Base-by-base conservation (phyloP, 2,797 vertebrate species). In the Darevskia nairensis region DNA sequence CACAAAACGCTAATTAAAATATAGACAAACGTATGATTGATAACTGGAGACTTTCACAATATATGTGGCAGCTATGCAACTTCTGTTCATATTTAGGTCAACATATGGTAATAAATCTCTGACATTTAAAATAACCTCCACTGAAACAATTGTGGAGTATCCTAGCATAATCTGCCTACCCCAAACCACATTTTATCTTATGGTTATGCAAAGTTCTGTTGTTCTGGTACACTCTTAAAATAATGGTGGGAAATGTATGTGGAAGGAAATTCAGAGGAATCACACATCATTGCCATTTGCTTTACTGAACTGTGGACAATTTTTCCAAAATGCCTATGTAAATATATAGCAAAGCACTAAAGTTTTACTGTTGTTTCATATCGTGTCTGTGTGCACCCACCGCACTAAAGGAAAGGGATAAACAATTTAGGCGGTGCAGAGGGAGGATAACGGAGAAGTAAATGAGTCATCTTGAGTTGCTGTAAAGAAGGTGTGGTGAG, bases 11-110 rank as follows among this genome's bases (percentile, higher is more conserved):
- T 69, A 82, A 69, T 21, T 82, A 27, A 39, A 27, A 84, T 55
- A 55, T 2, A 23, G 17, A 75, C 46, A 59, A 27, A 15, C 0
- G 1, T 0, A 0, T 46, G 77, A 92, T 86, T 88, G 91, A 75
- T 13, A 55, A 64, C 19, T 39, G 77, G 74, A 21, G 23, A 1
- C 55, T 66, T 91, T 55, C 0, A 0, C 0, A 1, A 50, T 84
- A 9, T 15, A 87, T 76, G 69, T 90, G 10, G 32, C 83, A 86
- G 2, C 0, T 74, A 74, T 1, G 1, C 0, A 0, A 32, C 21
- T 4, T 11, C 88, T 77, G 46, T 90, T 0, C 0, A 46, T 32
- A 82, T 80, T 89, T 69, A 87, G 85, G 82, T 88, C 82, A 91
- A 71, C 17, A n/a, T 8, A 69, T n/a, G 8, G 0, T 85, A 91